Evolutionary conservation across 2,888 invertebrate species (phyloP), one percentile per base, ranked within the genome.

Genomic region (Gymnoscelis rufifasciata): DNA sequence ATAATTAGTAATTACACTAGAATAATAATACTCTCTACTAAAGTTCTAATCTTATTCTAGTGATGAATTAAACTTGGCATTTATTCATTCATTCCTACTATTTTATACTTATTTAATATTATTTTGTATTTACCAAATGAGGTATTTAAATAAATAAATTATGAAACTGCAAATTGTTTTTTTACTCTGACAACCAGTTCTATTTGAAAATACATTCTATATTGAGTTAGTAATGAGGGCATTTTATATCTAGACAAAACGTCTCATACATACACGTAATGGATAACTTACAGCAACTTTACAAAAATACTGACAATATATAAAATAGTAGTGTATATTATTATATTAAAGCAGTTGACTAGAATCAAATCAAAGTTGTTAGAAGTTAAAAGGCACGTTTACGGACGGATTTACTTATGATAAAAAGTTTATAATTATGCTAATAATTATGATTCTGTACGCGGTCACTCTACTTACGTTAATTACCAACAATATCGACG

Each of bases 11-110:
- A 8, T 13, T 14, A 13, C 7, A 13, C 13, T 30, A 13, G 1
- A 7, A 7, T n/a, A n/a, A n/a, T n/a, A n/a, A n/a, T 13, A n/a
- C 31, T 55, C 47, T 54, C 41, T 36, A 47, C 42, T 39, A 24
- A 51, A 33, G 43, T 44, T 38, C 45, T 47, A 29, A 44, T 24
- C 31, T 8, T 48, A 43, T 23, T 51, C 41, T 46, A 44, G 49
- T 51, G 54, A 57, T 61, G 52, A 62, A 62, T 53, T 62, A 48
- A 60, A 64, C 59, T 62, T 58, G 55, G 77, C 76, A 78, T 79
- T 81, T 80, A 78, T 70, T 63, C 55, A 67, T 74, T 72, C 78
- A 83, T 83, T 83, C 82, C 83, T 74, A 64, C 62, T 72, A 67
- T 74, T 71, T 71, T 68, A 60, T 68, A 52, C 52, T 52, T 52